Evolutionary conservation across 2,113 vertebrate species (phyloP).

Genomic region (Pycnonotus jocosus): DNA sequence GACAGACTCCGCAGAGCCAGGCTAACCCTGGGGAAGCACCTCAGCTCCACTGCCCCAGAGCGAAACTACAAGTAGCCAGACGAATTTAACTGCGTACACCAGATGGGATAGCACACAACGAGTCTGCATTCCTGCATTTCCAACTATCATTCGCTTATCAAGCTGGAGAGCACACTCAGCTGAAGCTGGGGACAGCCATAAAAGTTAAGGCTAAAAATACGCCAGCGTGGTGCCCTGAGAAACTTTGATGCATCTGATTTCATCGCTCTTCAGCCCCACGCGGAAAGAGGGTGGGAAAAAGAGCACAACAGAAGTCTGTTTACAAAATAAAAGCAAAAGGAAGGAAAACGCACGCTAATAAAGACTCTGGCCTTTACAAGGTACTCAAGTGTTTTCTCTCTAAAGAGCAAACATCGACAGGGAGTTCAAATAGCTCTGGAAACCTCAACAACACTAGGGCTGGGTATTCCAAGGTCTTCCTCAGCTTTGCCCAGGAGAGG

Average conservation of each 20-base stretch:
- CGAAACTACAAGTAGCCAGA: rapidly evolving
- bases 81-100: neutral
- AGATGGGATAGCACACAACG: rapidly evolving
- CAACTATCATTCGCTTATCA: neutral
- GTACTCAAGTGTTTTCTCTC: too few species aligned
- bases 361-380: neutral
- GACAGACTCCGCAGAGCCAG: rapidly evolving
- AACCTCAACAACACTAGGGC: rapidly evolving
- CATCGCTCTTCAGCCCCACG: neutral
- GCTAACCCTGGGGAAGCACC: neutral
- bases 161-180: neutral
- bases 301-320: neutral
- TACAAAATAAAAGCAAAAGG: neutral
- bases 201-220: neutral
- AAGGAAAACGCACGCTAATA: neutral
- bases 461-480: neutral
- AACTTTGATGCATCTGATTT: neutral
- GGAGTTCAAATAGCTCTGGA: neutral
- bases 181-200: neutral
- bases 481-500: rapidly evolving
- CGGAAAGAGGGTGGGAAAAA: neutral
- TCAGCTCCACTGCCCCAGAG: neutral
- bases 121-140: neutral
- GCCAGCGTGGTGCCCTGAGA: rapidly evolving
- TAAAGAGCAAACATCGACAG: neutral